A percentile compares a stretch with the other conserved stretches of the same genome.
Conservation (phyloP, 2,888 invertebrate species). For the Lasioglossum marginatum region DNA sequence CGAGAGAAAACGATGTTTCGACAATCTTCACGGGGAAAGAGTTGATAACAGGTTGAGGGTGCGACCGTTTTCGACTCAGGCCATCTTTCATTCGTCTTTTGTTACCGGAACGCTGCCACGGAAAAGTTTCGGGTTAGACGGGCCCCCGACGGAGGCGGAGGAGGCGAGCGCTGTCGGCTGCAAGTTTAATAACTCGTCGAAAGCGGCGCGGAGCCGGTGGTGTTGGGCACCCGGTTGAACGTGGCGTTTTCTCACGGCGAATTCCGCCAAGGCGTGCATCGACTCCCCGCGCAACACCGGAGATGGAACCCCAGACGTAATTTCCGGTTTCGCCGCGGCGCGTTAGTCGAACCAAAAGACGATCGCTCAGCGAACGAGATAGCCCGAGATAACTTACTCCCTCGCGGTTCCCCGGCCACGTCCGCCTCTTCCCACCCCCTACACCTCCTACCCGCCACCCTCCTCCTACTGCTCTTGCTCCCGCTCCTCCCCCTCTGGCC, state of each 20-base stretch:
- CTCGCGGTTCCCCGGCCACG: constrained; percentile 52
- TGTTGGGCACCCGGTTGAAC: constrained; percentile 32
- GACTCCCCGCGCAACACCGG: constrained; percentile 82
- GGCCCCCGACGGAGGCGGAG: constrained; percentile 34
- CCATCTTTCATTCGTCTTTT: constrained; percentile 32
- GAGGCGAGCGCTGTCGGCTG: constrained; percentile 48
- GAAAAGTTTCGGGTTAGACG: constrained; percentile 51
- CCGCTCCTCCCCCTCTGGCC: neutral
- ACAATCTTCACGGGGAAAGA: neutral
- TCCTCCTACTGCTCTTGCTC: neutral
- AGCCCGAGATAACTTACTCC: constrained; percentile 71
- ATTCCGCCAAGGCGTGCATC: constrained; percentile 73
- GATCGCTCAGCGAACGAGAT: constrained; percentile 79
- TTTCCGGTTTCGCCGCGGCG: constrained; percentile 81
- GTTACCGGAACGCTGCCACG: constrained; percentile 62
- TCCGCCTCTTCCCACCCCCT: neutral
- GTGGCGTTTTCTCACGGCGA: constrained; percentile 67
- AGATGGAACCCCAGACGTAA: constrained; percentile 84
- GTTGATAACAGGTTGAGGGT: neutral
- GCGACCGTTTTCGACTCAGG: neutral
- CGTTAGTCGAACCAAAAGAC: constrained; percentile 82
- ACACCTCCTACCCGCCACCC: neutral
- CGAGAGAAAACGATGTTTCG: neutral
- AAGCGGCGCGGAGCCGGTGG: constrained; percentile 32
- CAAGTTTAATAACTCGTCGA: constrained; percentile 79